Evolutionary conservation across 2,888 invertebrate species (phyloP), one percentile per base, ranked within the genome.

Genomic region (Noctua janthina): DNA sequence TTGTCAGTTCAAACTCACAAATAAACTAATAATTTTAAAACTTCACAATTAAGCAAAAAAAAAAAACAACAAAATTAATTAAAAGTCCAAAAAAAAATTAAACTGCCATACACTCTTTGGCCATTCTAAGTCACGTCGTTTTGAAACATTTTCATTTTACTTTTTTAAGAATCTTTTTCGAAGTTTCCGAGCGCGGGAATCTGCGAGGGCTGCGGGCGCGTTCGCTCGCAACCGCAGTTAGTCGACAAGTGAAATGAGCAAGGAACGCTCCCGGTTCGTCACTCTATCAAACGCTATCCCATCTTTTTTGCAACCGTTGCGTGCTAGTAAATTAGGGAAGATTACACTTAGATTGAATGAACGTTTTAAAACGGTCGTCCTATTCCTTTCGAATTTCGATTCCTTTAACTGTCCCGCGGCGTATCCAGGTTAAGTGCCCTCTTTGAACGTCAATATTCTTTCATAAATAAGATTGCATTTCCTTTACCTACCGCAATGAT

Each of bases 171-270:
- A 86, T 83, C 82, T 85, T 81, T 87, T 89, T 80, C 56, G 81
- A 90, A 91, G 87, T 88, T 89, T 82, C 78, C 87, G 87, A 86
- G 87, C 89, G 90, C 91, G 89, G 83, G 86, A 81, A 81, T 66
- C 49, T 68, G 73, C 85, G 85, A 81, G 81, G 88, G 84, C 90
- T 71, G 73, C 88, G 90, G 89, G 91, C 92, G 92, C 95, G 94
- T 91, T 91, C 94, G 93, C 85, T 91, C 94, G 70, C 90, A 81
- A 79, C 91, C 91, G 89, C 92, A 90, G 90, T 92, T 91, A 90
- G 90, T 92, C 91, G 92, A 92, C 93, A 94, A 96, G 92, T 96
- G 96, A 93, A 93, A 91, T 90, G 90, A 86, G 87, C 91, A 91
- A 91, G 91, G 91, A 92, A 89, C 91, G 90, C 84, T 94, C 94